These are phyloP conservation scores for Parauchenoglanis ngamensis DNA, from an alignment of 2,797 vertebrate genomes.

Conservation along the genomic window DNA sequence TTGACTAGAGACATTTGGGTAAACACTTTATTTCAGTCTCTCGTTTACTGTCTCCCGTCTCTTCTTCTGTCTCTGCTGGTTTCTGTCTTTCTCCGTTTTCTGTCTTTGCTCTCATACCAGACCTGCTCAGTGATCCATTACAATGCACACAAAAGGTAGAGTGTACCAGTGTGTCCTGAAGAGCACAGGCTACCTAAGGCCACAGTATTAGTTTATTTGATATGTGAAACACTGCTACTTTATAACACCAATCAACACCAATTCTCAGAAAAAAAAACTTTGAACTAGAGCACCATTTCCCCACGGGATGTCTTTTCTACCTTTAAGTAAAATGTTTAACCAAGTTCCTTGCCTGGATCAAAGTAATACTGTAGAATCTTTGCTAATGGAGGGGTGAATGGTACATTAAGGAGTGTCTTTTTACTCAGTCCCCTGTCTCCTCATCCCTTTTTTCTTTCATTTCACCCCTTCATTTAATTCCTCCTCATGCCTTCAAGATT, in stretches of 20 bases:
- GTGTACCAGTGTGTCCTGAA: constrained; percentile 60
- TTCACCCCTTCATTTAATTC: neutral
- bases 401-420: constrained; percentile 37
- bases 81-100: constrained; percentile 27
- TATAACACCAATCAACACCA: neutral
- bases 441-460: neutral
- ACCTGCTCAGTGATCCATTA: constrained; percentile 72
- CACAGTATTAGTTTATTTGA: constrained; percentile 22
- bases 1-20: neutral
- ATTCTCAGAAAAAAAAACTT: neutral
- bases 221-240: constrained; percentile 20
- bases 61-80: neutral
- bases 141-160: constrained; percentile 71
- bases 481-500: neutral
- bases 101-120: constrained; percentile 56
- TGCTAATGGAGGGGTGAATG: constrained; percentile 52
- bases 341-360: constrained; percentile 51
- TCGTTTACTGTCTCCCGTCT: neutral
- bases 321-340: constrained; percentile 35
- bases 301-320: neutral
- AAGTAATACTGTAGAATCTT: constrained; percentile 56
- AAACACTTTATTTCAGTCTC: neutral
- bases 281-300: neutral
- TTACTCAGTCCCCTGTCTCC: constrained; percentile 27
- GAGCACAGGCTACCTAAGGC: constrained; percentile 35